Percentiles rank a stretch among this genome's conserved stretches.
phyloP scores from a whole-genome alignment of 2,888 invertebrate species.

The Orthosia gothica region DNA sequence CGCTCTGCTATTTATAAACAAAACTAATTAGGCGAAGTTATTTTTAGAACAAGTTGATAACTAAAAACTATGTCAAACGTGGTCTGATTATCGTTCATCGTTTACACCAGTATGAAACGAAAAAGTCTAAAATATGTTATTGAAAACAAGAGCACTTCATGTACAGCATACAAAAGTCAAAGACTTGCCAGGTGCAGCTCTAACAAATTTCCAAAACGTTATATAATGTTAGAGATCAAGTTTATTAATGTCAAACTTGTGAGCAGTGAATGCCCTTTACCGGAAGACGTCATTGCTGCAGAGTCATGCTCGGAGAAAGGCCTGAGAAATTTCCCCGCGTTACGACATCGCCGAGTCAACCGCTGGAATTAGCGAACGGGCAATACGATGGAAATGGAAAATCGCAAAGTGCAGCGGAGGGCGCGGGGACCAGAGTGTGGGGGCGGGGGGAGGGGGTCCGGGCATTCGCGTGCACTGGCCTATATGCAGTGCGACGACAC shows the following conservation, averaged over 20 bases:
- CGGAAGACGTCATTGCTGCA: constrained; percentile 77
- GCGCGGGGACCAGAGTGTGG: constrained; percentile 54
- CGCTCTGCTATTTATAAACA: neutral
- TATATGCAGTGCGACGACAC: constrained; percentile 91
- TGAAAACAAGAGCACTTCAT: neutral
- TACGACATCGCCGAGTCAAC: constrained; percentile 81
- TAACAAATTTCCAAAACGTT: constrained; percentile 45
- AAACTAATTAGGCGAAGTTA: neutral
- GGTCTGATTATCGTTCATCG: neutral
- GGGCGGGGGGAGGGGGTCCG: constrained; percentile 74
- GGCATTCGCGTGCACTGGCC: constrained; percentile 91
- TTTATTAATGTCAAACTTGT: constrained; percentile 73
- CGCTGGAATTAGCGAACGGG: constrained; percentile 85
- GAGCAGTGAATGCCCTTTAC: constrained; percentile 78
- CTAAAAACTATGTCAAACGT: no score
- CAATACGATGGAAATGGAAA: constrained; percentile 89
- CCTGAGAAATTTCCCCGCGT: constrained; percentile 83
- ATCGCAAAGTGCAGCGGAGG: constrained; percentile 86
- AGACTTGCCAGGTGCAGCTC: neutral
- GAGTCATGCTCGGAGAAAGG: constrained; percentile 81
- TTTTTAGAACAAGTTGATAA: constrained; percentile 3
- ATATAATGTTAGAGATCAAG: constrained; percentile 58
- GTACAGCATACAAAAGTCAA: neutral
- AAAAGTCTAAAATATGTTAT: neutral
- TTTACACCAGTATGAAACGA: neutral